A percentile compares a stretch with the other conserved stretches of the same genome.
These are phyloP conservation scores for Macrosteles quadrilineatus DNA, from an alignment of 1,140 invertebrate genomes.

Conservation along the genomic window DNA sequence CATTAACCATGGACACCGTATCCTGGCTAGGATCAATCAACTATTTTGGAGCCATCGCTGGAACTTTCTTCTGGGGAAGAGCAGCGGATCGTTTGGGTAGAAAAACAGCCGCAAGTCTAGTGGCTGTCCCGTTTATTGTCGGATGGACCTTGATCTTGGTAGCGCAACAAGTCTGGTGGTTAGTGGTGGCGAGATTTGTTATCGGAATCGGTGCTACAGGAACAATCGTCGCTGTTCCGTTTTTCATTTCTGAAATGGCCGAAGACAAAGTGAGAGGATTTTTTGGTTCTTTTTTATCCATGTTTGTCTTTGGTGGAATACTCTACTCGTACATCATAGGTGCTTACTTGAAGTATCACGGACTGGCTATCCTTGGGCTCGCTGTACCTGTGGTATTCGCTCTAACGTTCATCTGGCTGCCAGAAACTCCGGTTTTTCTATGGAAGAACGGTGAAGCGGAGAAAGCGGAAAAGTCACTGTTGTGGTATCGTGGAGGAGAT, in stretches of 20 bases:
- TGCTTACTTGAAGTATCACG: slow-evolving; percentile 60
- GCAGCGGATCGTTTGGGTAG: slow-evolving; percentile 76
- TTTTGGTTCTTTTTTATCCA: slow-evolving; percentile 79
- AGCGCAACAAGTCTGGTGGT: slow-evolving; percentile 58
- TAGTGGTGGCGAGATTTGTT: slow-evolving; percentile 73
- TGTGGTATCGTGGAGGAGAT: slow-evolving; percentile 60
- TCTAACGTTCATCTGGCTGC: slow-evolving; percentile 68
- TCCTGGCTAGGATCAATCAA: slow-evolving; percentile 76
- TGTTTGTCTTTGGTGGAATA: slow-evolving; percentile 79
- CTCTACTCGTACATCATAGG: slow-evolving; percentile 74
- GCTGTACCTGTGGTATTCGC: slow-evolving; percentile 66
- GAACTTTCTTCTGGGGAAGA: slow-evolving; percentile 68
- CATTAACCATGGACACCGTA: slow-evolving; percentile 51
- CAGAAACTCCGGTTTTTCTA: slow-evolving; percentile 81
- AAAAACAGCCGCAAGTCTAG: slow-evolving; percentile 67
- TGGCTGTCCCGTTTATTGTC: slow-evolving; percentile 70
- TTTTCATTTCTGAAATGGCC: slow-evolving; percentile 86
- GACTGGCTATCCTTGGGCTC: slow-evolving; percentile 65
- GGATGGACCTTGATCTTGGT: slow-evolving; percentile 75
- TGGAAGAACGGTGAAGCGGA: slow-evolving; percentile 54
- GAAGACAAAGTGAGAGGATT: slow-evolving; percentile 76
- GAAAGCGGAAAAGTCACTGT: slow-evolving; percentile 58
- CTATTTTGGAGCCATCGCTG: slow-evolving; percentile 73
- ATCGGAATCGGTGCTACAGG: slow-evolving; percentile 74
- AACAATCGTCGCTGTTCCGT: slow-evolving; percentile 75